Conservation (phyloP, 2,797 vertebrate species). For the Lemur catta region DNA sequence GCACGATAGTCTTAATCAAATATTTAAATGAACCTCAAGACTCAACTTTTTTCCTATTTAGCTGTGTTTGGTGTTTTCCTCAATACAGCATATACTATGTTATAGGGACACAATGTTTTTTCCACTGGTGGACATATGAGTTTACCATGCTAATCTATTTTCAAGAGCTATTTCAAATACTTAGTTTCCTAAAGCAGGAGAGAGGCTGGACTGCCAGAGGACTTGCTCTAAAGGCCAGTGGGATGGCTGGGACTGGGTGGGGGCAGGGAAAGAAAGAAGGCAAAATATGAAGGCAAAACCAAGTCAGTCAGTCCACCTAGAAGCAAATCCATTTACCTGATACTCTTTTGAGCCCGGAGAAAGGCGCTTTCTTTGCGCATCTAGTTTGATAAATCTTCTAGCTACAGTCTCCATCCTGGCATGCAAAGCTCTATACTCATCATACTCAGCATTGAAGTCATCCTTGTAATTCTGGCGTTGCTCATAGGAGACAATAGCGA, state of each 20-base stretch:
- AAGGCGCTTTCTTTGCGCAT: conserved; percentile 87
- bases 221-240: neutral
- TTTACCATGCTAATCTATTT: neutral
- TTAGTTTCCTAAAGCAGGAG: conserved; percentile 5
- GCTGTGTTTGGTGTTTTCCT: neutral
- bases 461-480: conserved; percentile 92
- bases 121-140: neutral
- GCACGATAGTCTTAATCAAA: neutral
- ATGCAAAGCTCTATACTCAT: conserved; percentile 90
- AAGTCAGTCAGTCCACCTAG: neutral
- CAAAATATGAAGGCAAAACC: neutral
- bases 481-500: conserved; percentile 87
- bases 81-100: neutral
- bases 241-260: neutral
- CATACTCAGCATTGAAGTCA: conserved; percentile 94
- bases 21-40: neutral
- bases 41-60: neutral
- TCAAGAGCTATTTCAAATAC: conserved; percentile 49
- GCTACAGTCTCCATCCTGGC: conserved; percentile 88
- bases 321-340: conserved; percentile 84
- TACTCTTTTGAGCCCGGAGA: conserved; percentile 89
- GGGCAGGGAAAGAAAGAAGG: neutral
- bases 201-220: neutral
- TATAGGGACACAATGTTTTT: neutral
- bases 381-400: conserved; percentile 89